Evolutionary conservation across 2,888 invertebrate genomes (phyloP).

Genomic region (Silvanus unidentatus): DNA sequence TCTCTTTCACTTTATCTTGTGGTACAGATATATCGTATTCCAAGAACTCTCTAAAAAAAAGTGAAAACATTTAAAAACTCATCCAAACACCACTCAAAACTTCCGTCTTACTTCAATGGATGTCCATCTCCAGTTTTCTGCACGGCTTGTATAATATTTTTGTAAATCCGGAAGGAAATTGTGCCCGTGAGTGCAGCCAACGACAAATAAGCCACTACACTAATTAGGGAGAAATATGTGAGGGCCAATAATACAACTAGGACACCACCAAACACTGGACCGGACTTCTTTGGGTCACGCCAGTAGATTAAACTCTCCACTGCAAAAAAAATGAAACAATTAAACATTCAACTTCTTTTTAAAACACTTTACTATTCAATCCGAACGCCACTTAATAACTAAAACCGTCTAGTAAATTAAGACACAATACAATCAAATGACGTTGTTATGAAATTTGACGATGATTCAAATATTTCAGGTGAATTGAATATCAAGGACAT

Average conservation of each 20-base stretch:
- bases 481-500: too few species aligned
- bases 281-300: constrained; percentile 93
- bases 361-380: background rate
- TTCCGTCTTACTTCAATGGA: constrained; percentile 83
- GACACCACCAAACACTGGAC: constrained; percentile 85
- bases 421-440: too few species aligned
- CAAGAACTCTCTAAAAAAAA: constrained; percentile 62
- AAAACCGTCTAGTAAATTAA: background rate
- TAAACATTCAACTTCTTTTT: too few species aligned
- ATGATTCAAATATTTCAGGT: too few species aligned
- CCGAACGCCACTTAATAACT: background rate
- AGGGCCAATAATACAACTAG: constrained; percentile 87
- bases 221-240: constrained; percentile 91
- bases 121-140: constrained; percentile 96
- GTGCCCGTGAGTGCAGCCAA: constrained; percentile 81
- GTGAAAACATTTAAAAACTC: background rate
- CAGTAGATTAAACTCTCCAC: constrained; percentile 97
- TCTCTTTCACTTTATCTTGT: constrained; percentile 84
- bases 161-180: constrained; percentile 92
- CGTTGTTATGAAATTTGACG: too few species aligned
- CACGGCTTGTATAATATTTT: constrained; percentile 88
- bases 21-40: constrained; percentile 83
- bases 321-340: constrained; percentile 49
- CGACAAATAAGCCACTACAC: constrained; percentile 88
- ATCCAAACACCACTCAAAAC: too few species aligned